These are phyloP conservation scores for Cyphomyrus plagiostoma DNA, from an alignment of 2,113 vertebrate species.

Conservation along the genomic window DNA sequence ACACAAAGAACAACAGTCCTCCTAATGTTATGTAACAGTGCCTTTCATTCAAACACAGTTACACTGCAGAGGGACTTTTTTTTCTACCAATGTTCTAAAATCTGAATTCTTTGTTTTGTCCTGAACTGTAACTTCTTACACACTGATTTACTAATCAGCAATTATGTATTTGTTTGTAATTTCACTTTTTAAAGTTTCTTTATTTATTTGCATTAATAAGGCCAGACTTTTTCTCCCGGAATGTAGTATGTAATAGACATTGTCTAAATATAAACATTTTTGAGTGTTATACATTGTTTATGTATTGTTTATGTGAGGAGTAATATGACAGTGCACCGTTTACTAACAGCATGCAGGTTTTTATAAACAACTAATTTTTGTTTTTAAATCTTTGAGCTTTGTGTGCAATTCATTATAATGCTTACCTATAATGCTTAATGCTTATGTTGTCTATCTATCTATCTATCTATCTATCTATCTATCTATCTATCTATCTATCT, in stretches of 20 bases:
- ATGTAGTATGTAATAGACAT: background rate
- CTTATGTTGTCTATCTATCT: too few relatives aligned
- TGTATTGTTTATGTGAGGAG: background rate
- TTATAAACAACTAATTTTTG: background rate
- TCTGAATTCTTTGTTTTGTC: background rate
- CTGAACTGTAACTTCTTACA: background rate
- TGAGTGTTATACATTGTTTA: background rate
- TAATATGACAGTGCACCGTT: background rate
- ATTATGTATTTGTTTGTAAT: background rate
- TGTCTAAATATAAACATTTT: background rate
- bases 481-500: constrained; percentile 23
- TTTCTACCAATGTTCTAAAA: background rate
- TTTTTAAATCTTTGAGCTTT: background rate
- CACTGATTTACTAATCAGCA: background rate
- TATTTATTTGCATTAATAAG: background rate
- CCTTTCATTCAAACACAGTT: constrained; percentile 6
- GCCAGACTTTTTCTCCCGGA: too few relatives aligned
- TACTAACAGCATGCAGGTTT: background rate
- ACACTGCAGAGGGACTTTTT: background rate
- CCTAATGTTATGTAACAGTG: background rate
- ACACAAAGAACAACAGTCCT: background rate
- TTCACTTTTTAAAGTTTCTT: background rate
- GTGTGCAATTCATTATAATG: background rate
- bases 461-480: constrained; percentile 29
- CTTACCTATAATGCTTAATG: too few relatives aligned